phyloP scores from a whole-genome alignment of 2,797 vertebrate species.

The Anniella stebbinsi region DNA sequence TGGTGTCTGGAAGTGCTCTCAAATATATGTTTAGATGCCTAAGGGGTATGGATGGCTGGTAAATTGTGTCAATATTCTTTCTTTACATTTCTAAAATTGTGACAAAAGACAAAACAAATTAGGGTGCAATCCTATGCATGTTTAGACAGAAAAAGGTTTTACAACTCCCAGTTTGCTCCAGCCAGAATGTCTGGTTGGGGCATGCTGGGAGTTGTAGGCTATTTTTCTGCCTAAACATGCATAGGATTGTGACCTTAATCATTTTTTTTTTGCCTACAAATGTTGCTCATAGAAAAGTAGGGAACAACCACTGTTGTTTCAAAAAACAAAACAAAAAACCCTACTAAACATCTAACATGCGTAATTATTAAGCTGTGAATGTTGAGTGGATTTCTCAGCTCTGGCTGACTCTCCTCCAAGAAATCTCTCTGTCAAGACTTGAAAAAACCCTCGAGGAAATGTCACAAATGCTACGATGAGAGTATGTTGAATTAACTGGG shows the following conservation, averaged over 20 bases:
- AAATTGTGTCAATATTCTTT: not conserved
- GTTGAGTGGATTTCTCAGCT: not conserved
- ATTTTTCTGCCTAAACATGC: too few relatives aligned
- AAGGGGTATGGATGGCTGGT: not conserved
- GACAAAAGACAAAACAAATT: slow-evolving; percentile 15
- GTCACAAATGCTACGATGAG: not conserved
- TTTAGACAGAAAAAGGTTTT: too few relatives aligned
- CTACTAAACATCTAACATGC: not conserved
- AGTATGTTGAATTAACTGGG: slow-evolving; percentile 26
- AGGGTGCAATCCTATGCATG: too few relatives aligned
- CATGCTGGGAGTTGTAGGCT: too few relatives aligned
- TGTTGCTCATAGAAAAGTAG: not conserved
- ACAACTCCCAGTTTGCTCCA: too few relatives aligned
- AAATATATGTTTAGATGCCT: not conserved
- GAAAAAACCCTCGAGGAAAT: slow-evolving; percentile 27
- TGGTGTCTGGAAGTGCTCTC: not conserved
- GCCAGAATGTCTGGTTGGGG: too few relatives aligned
- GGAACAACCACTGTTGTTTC: not conserved
- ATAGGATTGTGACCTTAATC: not conserved
- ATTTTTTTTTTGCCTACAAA: slow-evolving; percentile 16
- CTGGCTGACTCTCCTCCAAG: slow-evolving; percentile 13
- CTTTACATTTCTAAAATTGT: slow-evolving; percentile 33
- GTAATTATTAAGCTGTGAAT: slow-evolving; percentile 8
- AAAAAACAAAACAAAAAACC: slow-evolving; percentile 24
- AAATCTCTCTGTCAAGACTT: slow-evolving; percentile 42